Conservation (phyloP, 2,888 invertebrate species). For the Crematogaster levior region DNA sequence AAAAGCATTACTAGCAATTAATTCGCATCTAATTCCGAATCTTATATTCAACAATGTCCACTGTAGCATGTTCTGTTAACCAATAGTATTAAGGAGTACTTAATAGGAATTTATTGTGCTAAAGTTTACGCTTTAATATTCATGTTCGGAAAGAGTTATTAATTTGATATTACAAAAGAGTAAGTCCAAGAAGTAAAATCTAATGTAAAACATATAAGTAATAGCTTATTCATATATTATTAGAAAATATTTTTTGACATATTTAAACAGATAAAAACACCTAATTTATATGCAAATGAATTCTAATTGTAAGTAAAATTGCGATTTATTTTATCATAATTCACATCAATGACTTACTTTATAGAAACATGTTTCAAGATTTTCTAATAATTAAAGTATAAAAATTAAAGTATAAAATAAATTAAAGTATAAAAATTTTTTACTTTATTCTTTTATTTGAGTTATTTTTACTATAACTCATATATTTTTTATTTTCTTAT, state of each 20-base stretch:
- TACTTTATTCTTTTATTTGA: too few species aligned
- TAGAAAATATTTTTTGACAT: background rate
- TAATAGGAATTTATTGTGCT: conserved; percentile 22
- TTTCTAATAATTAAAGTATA: background rate
- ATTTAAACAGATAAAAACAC: background rate
- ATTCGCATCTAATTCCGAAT: background rate
- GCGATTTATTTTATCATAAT: background rate
- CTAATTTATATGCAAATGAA: conserved; percentile 4
- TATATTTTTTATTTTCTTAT: too few species aligned
- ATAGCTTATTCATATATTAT: background rate
- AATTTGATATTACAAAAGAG: background rate
- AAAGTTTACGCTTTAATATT: background rate
- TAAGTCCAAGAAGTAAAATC: background rate
- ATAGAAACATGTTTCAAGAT: background rate
- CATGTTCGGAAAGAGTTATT: background rate
- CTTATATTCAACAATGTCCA: background rate
- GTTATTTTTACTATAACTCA: too few species aligned
- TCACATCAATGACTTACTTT: background rate
- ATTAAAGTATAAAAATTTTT: too few species aligned
- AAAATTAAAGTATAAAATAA: too few species aligned
- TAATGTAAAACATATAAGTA: background rate
- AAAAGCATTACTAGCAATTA: background rate
- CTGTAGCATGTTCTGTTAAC: background rate
- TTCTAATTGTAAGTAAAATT: background rate
- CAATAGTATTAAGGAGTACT: conserved; percentile 3